A percentile compares a stretch with the other conserved stretches of the same genome.
Conservation (phyloP, 2,113 vertebrate species). For the Anseranas semipalmata region DNA sequence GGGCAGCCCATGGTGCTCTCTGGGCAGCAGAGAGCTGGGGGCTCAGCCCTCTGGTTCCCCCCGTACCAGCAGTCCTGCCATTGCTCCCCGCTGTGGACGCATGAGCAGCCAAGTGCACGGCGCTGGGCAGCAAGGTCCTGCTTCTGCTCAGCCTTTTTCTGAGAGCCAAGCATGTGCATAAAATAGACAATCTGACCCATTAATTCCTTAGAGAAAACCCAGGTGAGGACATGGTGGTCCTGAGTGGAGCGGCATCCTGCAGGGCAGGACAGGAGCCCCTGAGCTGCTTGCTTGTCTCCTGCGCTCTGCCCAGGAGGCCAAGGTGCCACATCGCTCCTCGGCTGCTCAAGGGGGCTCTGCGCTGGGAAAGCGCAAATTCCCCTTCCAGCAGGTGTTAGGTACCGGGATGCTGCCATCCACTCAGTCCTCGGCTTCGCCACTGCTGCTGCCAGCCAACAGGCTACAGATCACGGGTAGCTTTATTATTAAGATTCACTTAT, state of each 20-base stretch:
- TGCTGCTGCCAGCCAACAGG: not conserved
- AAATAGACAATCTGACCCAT: not conserved
- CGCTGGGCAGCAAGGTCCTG: not conserved
- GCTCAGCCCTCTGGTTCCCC: not conserved
- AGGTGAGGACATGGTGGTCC: not conserved
- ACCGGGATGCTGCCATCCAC: not conserved
- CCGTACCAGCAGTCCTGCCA: too few species aligned
- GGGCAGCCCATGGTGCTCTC: not conserved
- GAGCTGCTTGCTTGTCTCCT: not conserved
- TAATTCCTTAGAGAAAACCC: not conserved
- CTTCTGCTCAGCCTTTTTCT: not conserved
- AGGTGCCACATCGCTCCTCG: not conserved
- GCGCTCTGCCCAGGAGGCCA: not conserved
- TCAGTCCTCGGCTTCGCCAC: not conserved
- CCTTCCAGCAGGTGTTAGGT: not conserved
- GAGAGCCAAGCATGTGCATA: not conserved
- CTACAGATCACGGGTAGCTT: not conserved
- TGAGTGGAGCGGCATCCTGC: not conserved
- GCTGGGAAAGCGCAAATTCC: not conserved
- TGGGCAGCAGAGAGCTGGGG: not conserved
- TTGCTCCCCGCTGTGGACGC: rapidly evolving
- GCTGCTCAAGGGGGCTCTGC: not conserved
- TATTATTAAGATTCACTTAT: not conserved
- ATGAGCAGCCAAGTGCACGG: not conserved
- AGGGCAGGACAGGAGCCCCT: rapidly evolving